Evolutionary conservation across 1,140 invertebrate species (phyloP).

Genomic region (Bombus confusus): DNA sequence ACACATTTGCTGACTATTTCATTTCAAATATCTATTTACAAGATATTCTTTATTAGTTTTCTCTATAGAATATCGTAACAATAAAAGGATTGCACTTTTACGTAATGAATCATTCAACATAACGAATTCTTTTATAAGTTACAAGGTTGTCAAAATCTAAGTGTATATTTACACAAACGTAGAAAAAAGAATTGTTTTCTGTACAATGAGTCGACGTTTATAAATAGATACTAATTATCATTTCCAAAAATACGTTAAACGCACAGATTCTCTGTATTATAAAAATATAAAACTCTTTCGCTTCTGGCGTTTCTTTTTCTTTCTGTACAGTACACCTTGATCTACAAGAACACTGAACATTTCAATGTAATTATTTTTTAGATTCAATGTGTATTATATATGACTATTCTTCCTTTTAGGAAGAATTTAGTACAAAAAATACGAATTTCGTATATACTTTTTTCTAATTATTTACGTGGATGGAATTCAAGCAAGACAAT

Average conservation of each 20-base stretch:
- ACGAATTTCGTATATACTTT: conserved; percentile 48
- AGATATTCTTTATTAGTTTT: not conserved
- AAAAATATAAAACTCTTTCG: conserved; percentile 36
- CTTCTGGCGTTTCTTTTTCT: not conserved
- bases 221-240: conserved; percentile 8
- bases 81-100: conserved; percentile 1
- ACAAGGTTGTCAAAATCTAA: not conserved
- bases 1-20: not conserved
- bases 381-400: conserved; percentile 7
- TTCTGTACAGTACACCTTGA: conserved; percentile 18
- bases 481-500: not conserved
- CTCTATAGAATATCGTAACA: not conserved
- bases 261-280: not conserved
- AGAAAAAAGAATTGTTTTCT: conserved; percentile 16
- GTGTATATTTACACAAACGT: not conserved
- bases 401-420: not conserved
- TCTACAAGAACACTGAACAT: conserved; percentile 8
- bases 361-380: not conserved
- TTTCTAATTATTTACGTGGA: conserved; percentile 15
- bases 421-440: conserved; percentile 36
- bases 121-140: not conserved
- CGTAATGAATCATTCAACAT: not conserved
- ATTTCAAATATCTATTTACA: not conserved
- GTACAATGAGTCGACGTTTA: conserved; percentile 26
- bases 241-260: not conserved